Conservation (phyloP, 1,140 invertebrate species). For the Pseudobourletiella spinata region DNA sequence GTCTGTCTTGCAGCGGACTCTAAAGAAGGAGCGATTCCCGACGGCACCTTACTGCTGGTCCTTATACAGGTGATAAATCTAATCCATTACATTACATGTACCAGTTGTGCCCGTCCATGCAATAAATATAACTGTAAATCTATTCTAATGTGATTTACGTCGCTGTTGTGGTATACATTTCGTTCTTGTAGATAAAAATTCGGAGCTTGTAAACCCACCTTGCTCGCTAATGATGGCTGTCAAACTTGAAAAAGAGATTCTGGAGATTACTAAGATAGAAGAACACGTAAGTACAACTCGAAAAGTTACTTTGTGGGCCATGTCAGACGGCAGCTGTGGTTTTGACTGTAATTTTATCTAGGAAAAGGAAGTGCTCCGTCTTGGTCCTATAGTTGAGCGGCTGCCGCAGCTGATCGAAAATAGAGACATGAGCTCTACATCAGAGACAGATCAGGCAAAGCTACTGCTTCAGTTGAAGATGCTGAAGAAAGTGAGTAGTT, state of each 20-base stretch:
- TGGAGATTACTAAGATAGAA: background rate
- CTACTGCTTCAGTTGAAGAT: background rate
- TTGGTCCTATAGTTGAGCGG: background rate
- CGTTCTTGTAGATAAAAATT: too few species aligned
- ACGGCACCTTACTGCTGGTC: too few species aligned
- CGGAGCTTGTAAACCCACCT: too few species aligned
- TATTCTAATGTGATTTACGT: too few species aligned
- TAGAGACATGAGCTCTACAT: background rate
- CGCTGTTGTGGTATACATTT: too few species aligned
- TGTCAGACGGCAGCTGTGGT: background rate
- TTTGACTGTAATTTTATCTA: background rate
- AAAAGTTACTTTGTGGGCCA: background rate
- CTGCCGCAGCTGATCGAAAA: background rate
- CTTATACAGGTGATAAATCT: too few species aligned
- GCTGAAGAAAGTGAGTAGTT: background rate
- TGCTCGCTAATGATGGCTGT: background rate
- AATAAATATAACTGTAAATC: too few species aligned
- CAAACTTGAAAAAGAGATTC: background rate
- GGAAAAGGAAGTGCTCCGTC: constrained; percentile 4
- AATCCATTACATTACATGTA: too few species aligned
- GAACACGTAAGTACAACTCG: background rate
- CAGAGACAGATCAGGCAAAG: background rate
- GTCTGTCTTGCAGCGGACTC: too few species aligned
- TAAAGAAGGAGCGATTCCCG: too few species aligned
- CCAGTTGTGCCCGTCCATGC: too few species aligned